Conservation (phyloP, 1,140 invertebrate species). For the Elysia chlorotica region DNA sequence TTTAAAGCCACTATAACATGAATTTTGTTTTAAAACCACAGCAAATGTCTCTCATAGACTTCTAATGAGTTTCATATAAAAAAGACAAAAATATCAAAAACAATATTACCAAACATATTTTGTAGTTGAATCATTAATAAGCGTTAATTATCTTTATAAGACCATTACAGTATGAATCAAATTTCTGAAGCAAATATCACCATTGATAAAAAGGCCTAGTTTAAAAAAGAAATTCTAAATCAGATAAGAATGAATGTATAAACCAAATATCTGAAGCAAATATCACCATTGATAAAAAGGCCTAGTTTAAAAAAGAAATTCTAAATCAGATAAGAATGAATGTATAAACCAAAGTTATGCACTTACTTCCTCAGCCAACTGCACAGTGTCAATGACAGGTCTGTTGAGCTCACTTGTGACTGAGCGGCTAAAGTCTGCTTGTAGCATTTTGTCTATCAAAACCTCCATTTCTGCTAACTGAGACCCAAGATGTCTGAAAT, state of each 20-base stretch:
- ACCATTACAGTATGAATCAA: no score
- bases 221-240: no score
- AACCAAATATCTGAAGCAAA: background rate
- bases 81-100: no score
- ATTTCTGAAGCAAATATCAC: background rate
- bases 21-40: no score
- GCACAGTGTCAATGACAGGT: slow-evolving; percentile 72
- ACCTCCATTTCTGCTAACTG: slow-evolving; percentile 97
- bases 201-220: background rate
- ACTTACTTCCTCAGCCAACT: slow-evolving; percentile 63
- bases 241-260: background rate
- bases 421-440: slow-evolving; percentile 91
- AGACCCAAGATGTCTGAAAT: slow-evolving; percentile 82
- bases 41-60: no score
- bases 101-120: no score
- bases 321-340: background rate
- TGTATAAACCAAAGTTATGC: background rate
- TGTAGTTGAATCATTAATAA: no score
- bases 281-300: background rate
- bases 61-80: slow-evolving; percentile 1
- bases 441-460: slow-evolving; percentile 95
- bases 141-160: no score
- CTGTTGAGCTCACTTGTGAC: slow-evolving; percentile 90
- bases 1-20: no score
- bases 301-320: no score